These are phyloP conservation scores for Tiphia femorata DNA, from an alignment of 2,888 invertebrate genomes.

Conservation along the genomic window DNA sequence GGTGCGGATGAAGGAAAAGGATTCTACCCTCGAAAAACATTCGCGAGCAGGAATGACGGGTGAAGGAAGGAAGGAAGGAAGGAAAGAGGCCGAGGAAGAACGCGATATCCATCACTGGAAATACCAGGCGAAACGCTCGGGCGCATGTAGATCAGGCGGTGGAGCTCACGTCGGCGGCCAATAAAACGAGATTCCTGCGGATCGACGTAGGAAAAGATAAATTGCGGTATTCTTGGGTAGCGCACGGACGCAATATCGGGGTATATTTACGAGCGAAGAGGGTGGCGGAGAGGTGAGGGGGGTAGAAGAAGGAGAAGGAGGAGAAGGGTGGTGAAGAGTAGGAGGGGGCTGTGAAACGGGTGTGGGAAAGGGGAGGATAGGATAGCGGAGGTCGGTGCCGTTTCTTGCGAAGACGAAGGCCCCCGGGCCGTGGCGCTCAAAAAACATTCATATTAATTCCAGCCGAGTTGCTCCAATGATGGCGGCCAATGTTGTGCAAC, in stretches of 20 bases:
- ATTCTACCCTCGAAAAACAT: no score
- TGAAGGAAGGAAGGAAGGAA: conserved; percentile 20
- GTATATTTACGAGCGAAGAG: conserved; percentile 56
- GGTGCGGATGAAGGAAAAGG: no score
- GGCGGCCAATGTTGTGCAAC: conserved; percentile 63
- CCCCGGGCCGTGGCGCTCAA: conserved; percentile 60
- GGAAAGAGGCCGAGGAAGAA: conserved; percentile 28
- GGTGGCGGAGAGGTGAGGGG: background rate
- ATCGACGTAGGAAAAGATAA: conserved; percentile 55
- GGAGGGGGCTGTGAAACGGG: background rate
- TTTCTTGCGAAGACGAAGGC: conserved; percentile 52
- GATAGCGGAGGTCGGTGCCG: conserved; percentile 38
- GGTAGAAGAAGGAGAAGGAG: conserved; percentile 1
- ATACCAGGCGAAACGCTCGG: conserved; percentile 6
- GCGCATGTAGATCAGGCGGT: conserved; percentile 8
- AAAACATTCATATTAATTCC: conserved; percentile 68
- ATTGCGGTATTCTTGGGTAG: conserved; percentile 52
- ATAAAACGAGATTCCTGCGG: conserved; percentile 47
- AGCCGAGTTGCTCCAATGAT: conserved; percentile 60
- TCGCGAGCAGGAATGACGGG: no score
- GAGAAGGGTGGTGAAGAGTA: conserved; percentile 10
- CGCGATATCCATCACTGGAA: conserved; percentile 9
- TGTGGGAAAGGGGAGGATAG: conserved; percentile 19
- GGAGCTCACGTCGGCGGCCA: conserved; percentile 21
- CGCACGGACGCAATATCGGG: conserved; percentile 53